Percentiles rank a stretch among this genome's conserved stretches.
Conservation (phyloP, 2,113 vertebrate species). For the Indri indri region DNA sequence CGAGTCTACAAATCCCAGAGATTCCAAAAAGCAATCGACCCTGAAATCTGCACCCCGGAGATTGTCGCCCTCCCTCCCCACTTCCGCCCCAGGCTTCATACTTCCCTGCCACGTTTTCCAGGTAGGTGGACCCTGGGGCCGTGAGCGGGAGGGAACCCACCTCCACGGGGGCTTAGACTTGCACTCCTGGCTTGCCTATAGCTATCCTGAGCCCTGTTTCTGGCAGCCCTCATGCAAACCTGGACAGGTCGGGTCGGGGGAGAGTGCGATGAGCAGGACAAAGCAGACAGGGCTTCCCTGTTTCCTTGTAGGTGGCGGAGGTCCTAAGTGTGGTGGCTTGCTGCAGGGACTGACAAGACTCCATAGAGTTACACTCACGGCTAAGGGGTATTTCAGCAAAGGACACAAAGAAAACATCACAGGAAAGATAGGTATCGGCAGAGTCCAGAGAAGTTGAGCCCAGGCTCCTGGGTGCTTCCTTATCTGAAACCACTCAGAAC, state of each 20-base stretch:
- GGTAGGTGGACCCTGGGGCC: accelerated
- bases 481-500: neutral
- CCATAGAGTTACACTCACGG: neutral
- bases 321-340: neutral
- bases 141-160: too few species aligned
- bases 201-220: neutral
- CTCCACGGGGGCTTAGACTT: neutral
- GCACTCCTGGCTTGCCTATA: neutral
- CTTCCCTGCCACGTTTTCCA: neutral
- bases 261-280: neutral
- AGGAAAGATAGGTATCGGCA: accelerated
- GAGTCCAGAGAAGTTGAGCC: accelerated
- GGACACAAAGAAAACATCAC: neutral
- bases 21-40: neutral
- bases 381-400: neutral
- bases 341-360: neutral
- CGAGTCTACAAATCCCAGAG: neutral
- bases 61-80: too few species aligned
- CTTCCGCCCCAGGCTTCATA: accelerated
- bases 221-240: neutral
- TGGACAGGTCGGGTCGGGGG: accelerated
- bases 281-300: neutral
- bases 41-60: neutral
- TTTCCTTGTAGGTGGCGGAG: too few species aligned
- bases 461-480: too few species aligned